Conservation (phyloP, 2,797 vertebrate species). For the Prunella strophiata region DNA sequence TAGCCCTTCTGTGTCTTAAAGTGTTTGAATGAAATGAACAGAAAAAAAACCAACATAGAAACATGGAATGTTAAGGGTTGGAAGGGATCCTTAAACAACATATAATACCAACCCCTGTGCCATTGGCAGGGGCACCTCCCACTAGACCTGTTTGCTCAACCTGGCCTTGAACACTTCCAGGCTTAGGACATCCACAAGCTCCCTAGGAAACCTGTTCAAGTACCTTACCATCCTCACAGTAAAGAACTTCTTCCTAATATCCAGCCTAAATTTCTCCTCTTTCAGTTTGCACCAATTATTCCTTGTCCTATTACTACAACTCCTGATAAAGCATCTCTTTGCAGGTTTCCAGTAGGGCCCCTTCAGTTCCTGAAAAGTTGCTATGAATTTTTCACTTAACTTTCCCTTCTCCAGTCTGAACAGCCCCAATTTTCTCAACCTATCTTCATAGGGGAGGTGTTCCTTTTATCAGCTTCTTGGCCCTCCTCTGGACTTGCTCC, state of each 20-base stretch:
- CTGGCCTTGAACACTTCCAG: not conserved
- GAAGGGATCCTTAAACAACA: not conserved
- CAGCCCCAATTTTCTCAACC: not conserved
- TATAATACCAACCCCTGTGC: fast-evolving
- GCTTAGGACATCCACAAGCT: not conserved
- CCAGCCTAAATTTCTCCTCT: not conserved
- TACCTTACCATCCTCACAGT: not conserved
- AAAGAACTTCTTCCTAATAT: not conserved
- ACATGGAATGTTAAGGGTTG: not conserved
- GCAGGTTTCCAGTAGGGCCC: not conserved
- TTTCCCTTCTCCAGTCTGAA: not conserved
- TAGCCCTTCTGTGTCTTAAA: not conserved
- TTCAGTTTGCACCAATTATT: not conserved
- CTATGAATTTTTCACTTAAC: fast-evolving
- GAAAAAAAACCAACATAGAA: not conserved
- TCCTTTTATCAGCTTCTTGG: not conserved
- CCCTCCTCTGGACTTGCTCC: not conserved
- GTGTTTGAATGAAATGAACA: not conserved
- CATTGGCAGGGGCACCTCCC: no score
- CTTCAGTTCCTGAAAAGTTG: not conserved
- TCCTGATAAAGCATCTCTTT: not conserved
- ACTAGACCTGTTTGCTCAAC: not conserved
- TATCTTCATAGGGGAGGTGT: fast-evolving
- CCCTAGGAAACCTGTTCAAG: not conserved
- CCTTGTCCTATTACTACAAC: not conserved